Conservation (phyloP, 2,888 invertebrate genomes). For the Microplitis deprimator region DNA sequence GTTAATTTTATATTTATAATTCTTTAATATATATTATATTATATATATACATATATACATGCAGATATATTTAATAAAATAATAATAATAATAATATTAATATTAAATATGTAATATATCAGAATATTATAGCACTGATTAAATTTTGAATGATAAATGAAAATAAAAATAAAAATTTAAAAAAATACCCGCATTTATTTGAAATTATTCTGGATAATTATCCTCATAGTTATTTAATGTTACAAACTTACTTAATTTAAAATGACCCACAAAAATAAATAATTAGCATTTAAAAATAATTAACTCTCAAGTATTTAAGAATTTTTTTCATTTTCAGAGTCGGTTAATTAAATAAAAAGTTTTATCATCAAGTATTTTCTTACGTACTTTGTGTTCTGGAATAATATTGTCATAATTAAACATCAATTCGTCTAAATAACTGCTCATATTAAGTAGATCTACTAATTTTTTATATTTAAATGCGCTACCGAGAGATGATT, state of each 20-base stretch:
- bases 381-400: too few species aligned
- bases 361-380: too few species aligned
- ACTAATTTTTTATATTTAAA: too few species aligned
- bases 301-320: too few species aligned
- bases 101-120: neutral
- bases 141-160: neutral
- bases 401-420: too few species aligned
- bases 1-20: slow-evolving; percentile 55
- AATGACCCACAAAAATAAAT: too few species aligned
- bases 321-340: too few species aligned
- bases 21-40: slow-evolving; percentile 53
- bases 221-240: neutral
- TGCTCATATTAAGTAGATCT: too few species aligned
- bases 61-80: neutral
- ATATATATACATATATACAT: slow-evolving; percentile 48
- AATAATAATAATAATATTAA: neutral
- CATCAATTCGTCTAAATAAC: too few species aligned
- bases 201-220: neutral
- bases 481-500: too few species aligned
- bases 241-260: neutral
- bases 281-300: too few species aligned
- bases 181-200: neutral
- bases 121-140: neutral
- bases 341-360: too few species aligned
- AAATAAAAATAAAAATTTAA: slow-evolving; percentile 2